Percentiles rank a stretch among this genome's conserved stretches.
These are phyloP conservation scores for Nephrotoma appendiculata DNA, from an alignment of 2,888 invertebrate genomes.

Conservation along the genomic window DNA sequence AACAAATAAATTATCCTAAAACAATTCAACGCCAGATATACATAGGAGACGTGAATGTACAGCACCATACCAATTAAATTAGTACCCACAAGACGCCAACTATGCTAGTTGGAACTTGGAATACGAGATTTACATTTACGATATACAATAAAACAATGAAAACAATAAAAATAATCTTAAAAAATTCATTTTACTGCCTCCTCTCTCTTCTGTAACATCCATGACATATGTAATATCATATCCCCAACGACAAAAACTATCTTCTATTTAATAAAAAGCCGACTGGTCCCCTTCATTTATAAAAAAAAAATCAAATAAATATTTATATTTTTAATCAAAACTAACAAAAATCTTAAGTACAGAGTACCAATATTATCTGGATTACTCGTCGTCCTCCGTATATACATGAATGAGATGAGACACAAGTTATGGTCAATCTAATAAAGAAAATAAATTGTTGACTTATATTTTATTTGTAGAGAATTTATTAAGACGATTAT, in stretches of 20 bases:
- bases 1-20: no score
- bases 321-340: not conserved
- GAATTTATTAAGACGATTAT: not conserved
- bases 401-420: not conserved
- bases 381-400: not conserved
- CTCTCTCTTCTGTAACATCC: not conserved
- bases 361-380: not conserved
- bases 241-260: not conserved
- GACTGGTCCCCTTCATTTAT: not conserved
- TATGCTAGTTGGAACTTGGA: no score
- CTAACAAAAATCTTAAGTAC: not conserved
- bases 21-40: no score
- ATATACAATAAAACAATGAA: not conserved
- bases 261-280: not conserved
- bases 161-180: not conserved
- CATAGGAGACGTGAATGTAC: no score
- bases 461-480: not conserved
- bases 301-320: not conserved
- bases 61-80: not conserved
- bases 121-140: not conserved
- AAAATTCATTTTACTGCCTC: not conserved
- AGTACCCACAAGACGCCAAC: not conserved
- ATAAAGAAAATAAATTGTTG: not conserved
- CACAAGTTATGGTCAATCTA: not conserved
- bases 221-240: not conserved